Percentiles rank a stretch among this genome's conserved stretches.
phyloP scores from a whole-genome alignment of 2,888 invertebrate species.

The Steinernema scapterisci region DNA sequence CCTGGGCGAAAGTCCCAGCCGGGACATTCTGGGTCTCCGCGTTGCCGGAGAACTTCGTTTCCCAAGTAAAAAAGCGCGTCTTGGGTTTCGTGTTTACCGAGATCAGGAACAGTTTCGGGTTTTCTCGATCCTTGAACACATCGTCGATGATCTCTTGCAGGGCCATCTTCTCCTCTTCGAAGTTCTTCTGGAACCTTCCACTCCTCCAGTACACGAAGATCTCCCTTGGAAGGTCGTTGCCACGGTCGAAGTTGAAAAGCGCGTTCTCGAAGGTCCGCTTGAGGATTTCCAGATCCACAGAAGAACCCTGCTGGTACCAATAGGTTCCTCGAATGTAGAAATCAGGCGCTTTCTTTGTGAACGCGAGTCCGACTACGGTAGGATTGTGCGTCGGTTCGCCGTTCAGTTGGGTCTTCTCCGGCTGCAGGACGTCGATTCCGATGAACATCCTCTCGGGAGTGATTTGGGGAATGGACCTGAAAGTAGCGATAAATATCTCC shows the following conservation, averaged over 20 bases:
- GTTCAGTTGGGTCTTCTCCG: not conserved
- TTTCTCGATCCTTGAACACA: not conserved
- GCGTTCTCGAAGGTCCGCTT: not conserved
- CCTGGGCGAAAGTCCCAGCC: not conserved
- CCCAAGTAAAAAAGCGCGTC: not conserved
- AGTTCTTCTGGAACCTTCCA: not conserved
- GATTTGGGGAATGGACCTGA: not conserved
- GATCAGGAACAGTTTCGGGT: not conserved
- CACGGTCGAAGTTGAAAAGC: not conserved
- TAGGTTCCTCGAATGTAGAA: not conserved
- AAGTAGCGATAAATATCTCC: too few species aligned
- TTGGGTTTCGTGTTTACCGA: constrained; percentile 10
- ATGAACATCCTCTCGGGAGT: not conserved
- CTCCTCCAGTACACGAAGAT: constrained; percentile 3
- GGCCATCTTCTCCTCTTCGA: not conserved
- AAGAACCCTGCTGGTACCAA: not conserved
- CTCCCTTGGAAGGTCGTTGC: not conserved
- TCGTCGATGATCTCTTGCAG: not conserved
- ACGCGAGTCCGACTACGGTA: not conserved
- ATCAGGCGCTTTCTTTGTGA: not conserved
- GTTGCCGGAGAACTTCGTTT: not conserved
- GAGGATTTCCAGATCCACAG: not conserved
- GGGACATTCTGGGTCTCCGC: not conserved
- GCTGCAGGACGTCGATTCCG: not conserved
- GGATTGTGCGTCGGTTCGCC: not conserved